Conservation (phyloP, 2,113 vertebrate genomes). For the Pterophyllum scalare region DNA sequence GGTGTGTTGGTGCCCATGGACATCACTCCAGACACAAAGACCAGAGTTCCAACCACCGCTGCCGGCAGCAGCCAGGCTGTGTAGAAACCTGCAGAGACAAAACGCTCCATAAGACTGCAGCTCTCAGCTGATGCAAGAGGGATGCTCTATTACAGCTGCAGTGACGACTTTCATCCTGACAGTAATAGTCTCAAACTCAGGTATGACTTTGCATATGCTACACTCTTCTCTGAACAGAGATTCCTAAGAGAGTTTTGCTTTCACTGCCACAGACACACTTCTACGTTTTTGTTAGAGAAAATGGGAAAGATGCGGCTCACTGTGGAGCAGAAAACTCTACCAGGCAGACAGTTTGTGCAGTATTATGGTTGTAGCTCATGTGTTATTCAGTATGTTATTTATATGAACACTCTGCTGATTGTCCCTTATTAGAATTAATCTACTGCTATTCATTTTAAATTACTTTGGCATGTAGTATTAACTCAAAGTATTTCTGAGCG, state of each 20-base stretch:
- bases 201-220: not conserved
- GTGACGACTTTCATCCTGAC: conserved; percentile 2
- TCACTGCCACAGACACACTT: not conserved
- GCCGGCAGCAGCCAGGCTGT: conserved; percentile 85
- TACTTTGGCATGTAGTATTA: not conserved
- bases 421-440: not conserved
- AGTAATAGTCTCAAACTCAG: not conserved
- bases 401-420: not conserved
- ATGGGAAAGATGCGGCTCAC: not conserved
- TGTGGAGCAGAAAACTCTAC: not conserved
- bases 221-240: not conserved
- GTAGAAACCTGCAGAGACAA: conserved; percentile 81
- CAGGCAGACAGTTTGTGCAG: not conserved
- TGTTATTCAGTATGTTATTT: not conserved
- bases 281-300: not conserved
- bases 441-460: not conserved
- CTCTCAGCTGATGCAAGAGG: conserved; percentile 7
- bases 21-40: conserved; percentile 83
- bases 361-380: not conserved
- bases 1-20: conserved; percentile 80
- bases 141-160: conserved; percentile 10
- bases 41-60: conserved; percentile 80
- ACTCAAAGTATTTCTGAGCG: rapidly evolving
- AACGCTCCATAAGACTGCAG: conserved; percentile 43
- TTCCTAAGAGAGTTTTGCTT: not conserved